These are phyloP conservation scores for Exephanes ischioxanthus DNA, from an alignment of 2,888 invertebrate species.

Conservation along the genomic window DNA sequence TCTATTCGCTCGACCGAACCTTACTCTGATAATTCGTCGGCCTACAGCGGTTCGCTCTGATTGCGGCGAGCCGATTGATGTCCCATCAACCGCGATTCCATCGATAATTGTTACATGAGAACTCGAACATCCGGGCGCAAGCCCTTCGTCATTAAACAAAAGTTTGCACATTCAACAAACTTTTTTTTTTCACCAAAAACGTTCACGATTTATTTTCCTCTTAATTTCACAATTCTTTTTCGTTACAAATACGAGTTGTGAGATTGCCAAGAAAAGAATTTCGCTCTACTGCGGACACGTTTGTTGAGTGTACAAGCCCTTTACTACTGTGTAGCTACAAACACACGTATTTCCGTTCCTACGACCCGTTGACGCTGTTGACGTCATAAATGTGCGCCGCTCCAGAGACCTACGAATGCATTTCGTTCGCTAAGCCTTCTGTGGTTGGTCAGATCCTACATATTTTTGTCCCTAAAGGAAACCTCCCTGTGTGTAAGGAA, in stretches of 20 bases:
- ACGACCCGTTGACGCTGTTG: too few species aligned
- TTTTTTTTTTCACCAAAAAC: background rate
- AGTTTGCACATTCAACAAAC: background rate
- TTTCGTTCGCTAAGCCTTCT: too few species aligned
- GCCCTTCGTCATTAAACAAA: background rate
- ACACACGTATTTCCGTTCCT: too few species aligned
- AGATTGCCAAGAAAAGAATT: too few species aligned
- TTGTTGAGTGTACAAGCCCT: too few species aligned
- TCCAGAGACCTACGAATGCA: background rate
- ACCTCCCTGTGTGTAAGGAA: background rate
- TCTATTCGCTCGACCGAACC: constrained; percentile 37
- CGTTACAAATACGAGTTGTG: too few species aligned
- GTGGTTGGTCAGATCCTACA: background rate
- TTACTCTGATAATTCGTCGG: constrained; percentile 62
- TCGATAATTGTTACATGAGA: constrained; percentile 64
- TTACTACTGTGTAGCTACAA: too few species aligned
- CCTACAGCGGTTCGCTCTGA: constrained; percentile 51
- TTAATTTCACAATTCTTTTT: background rate
- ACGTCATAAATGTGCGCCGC: too few species aligned
- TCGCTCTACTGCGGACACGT: too few species aligned
- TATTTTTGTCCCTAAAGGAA: background rate
- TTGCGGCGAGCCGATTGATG: constrained; percentile 62
- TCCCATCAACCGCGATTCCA: constrained; percentile 48
- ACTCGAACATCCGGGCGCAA: constrained; percentile 27
- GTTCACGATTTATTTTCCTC: background rate